Evolutionary conservation across 2,888 invertebrate genomes (phyloP).

Genomic region (Ennomos quercinarius): DNA sequence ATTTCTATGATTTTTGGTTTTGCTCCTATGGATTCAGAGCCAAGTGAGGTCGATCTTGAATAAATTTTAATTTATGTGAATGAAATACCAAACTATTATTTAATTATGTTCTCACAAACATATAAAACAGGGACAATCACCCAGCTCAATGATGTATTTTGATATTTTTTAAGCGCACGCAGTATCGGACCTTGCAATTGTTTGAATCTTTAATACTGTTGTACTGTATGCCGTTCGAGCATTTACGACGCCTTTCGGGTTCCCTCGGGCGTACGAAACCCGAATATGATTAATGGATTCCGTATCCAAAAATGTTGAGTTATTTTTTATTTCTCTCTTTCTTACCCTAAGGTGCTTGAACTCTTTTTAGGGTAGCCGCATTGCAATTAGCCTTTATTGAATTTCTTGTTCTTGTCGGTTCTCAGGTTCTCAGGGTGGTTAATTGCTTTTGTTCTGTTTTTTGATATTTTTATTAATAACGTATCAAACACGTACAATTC

Average conservation of each 20-base stretch:
- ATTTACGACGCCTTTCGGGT: constrained; percentile 28
- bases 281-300: constrained; percentile 70
- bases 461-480: not conserved
- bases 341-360: constrained; percentile 60
- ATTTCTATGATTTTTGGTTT: no score
- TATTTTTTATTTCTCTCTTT: constrained; percentile 50
- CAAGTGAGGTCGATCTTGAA: no score
- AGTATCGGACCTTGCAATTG: not conserved
- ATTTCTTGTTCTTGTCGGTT: constrained; percentile 51
- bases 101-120: no score
- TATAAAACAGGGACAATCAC: no score
- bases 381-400: constrained; percentile 63
- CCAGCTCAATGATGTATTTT: no score
- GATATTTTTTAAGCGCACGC: no score
- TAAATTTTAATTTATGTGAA: no score
- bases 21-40: no score
- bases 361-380: constrained; percentile 61
- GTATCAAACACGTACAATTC: no score
- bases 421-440: constrained; percentile 45
- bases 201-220: constrained; percentile 6
- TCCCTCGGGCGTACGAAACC: constrained; percentile 58
- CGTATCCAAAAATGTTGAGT: constrained; percentile 56
- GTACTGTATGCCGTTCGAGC: constrained; percentile 6
- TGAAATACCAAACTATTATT: no score
- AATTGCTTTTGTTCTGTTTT: constrained; percentile 47